Evolutionary conservation across 2,113 vertebrate species (phyloP).

Genomic region (Lynx canadensis): DNA sequence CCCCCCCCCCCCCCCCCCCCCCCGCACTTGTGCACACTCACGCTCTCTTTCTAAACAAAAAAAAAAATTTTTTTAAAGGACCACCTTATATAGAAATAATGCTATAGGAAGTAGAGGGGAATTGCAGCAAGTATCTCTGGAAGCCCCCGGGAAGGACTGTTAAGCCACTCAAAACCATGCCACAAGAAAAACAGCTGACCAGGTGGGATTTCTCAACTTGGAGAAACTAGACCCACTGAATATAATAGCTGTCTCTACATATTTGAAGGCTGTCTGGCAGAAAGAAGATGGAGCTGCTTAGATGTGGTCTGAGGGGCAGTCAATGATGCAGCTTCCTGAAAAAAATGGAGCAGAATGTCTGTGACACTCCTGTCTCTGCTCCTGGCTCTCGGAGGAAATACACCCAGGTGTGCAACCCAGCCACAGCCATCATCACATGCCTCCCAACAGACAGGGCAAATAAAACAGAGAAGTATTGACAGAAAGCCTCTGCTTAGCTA

Average conservation of each 20-base stretch:
- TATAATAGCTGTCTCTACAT: not conserved
- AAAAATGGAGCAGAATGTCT: not conserved
- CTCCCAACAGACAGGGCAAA: not conserved
- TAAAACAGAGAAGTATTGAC: not conserved
- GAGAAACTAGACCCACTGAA: not conserved
- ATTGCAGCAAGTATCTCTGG: not conserved
- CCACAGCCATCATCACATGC: rapidly evolving
- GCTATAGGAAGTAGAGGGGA: not conserved
- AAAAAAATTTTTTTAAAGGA: too few relatives aligned
- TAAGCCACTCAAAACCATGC: not conserved
- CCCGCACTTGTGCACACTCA: too few relatives aligned
- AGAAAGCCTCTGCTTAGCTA: not conserved
- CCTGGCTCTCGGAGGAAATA: not conserved
- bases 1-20: too few relatives aligned
- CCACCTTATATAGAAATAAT: not conserved
- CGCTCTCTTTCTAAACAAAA: too few relatives aligned
- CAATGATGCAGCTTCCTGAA: not conserved
- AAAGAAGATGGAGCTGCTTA: not conserved
- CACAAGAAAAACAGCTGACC: not conserved
- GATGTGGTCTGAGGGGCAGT: not conserved
- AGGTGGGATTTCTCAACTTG: not conserved
- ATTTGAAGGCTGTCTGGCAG: not conserved
- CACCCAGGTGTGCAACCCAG: rapidly evolving
- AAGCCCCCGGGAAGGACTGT: not conserved
- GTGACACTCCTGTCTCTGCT: not conserved